A percentile compares a stretch with the other conserved stretches of the same genome.
These are phyloP conservation scores for Orthonychiurus folsomi DNA, from an alignment of 2,888 invertebrate genomes.

Conservation along the genomic window DNA sequence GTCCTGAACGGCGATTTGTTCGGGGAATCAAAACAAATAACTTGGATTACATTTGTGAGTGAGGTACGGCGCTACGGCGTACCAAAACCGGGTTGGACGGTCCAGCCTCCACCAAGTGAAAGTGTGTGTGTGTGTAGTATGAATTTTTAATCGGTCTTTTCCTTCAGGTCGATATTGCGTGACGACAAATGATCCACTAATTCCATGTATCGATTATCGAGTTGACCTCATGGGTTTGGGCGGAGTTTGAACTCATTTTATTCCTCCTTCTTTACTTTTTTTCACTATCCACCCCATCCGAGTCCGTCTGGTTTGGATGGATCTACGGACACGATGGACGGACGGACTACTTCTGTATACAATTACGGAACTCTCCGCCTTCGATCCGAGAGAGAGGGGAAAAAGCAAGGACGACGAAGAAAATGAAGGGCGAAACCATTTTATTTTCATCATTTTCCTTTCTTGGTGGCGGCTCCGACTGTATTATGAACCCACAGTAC, in stretches of 20 bases:
- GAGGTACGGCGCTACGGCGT: too few relatives aligned
- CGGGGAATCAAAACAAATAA: background rate
- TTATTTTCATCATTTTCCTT: too few relatives aligned
- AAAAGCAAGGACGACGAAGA: background rate
- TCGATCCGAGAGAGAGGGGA: background rate
- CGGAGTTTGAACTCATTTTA: slow-evolving; percentile 3
- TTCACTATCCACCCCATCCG: background rate
- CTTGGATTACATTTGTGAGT: too few relatives aligned
- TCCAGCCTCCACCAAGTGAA: background rate
- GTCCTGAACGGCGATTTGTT: background rate
- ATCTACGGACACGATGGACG: too few relatives aligned
- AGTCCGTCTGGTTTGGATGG: too few relatives aligned
- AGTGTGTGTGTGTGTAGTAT: slow-evolving; percentile 11
- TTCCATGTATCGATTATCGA: slow-evolving; percentile 16
- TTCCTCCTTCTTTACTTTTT: slow-evolving; percentile 2
- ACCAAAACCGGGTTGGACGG: background rate
- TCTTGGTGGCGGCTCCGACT: too few relatives aligned
- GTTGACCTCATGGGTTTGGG: slow-evolving; percentile 11
- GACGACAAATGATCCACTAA: slow-evolving; percentile 18
- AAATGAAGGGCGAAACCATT: too few relatives aligned
- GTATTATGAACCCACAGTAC: too few relatives aligned
- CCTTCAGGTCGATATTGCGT: slow-evolving; percentile 10
- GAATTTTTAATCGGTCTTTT: slow-evolving; percentile 9
- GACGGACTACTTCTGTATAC: too few relatives aligned
- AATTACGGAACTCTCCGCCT: too few relatives aligned